Conservation (phyloP, 2,888 invertebrate genomes). For the Polyommatus icarus region DNA sequence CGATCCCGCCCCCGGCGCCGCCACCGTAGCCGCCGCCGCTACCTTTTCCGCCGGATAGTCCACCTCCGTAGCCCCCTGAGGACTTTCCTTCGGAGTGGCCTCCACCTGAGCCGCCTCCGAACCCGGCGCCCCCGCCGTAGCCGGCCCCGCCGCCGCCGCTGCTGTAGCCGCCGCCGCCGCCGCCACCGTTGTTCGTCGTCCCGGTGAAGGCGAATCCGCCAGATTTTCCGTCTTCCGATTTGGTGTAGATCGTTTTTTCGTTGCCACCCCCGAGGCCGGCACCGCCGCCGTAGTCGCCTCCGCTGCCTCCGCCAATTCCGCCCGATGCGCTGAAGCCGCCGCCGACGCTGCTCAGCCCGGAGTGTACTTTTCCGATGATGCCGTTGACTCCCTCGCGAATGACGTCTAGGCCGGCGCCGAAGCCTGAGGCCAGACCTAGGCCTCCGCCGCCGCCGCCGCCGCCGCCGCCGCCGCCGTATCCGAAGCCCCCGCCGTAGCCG, state of each 20-base stretch:
- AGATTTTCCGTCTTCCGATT: conserved; percentile 69
- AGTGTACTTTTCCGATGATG: conserved; percentile 56
- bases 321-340: conserved; percentile 40
- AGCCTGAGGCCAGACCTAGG: conserved; percentile 38
- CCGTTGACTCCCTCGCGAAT: conserved; percentile 55
- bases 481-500: conserved; percentile 40
- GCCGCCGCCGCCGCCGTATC: conserved; percentile 37
- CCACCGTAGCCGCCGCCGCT: conserved; percentile 60
- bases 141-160: conserved; percentile 47
- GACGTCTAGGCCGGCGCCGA: conserved; percentile 51
- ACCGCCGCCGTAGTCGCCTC: conserved; percentile 41
- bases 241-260: conserved; percentile 57
- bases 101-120: conserved; percentile 39
- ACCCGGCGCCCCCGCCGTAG: conserved; percentile 38
- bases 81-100: conserved; percentile 34
- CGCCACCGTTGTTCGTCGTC: conserved; percentile 63
- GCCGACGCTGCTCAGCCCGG: conserved; percentile 45
- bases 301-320: conserved; percentile 39
- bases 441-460: conserved; percentile 38
- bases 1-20: too few relatives aligned
- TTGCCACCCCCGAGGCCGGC: conserved; percentile 45
- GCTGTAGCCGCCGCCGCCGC: conserved; percentile 56
- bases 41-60: conserved; percentile 34
- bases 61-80: conserved; percentile 35
- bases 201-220: conserved; percentile 72